A percentile compares a stretch with the other conserved stretches of the same genome.
phyloP scores from a whole-genome alignment of 1,140 invertebrate genomes.

The Solenopsis fugax region DNA sequence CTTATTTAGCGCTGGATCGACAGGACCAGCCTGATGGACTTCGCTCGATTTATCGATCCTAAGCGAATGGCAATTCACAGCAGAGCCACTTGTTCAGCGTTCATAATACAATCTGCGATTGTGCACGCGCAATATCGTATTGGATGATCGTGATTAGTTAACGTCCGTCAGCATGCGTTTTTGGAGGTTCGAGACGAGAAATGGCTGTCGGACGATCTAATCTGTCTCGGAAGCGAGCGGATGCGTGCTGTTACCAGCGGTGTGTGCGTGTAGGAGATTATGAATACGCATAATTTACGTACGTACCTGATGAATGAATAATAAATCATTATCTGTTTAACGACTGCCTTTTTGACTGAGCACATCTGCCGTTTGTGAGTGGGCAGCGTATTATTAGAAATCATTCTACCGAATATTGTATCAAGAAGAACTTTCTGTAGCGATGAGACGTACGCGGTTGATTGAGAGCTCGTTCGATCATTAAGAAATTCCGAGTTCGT shows the following conservation, averaged over 20 bases:
- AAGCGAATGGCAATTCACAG: not conserved
- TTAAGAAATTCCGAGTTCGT: not conserved
- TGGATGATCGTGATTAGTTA: constrained; percentile 32
- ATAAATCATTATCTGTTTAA: constrained; percentile 35
- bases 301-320: constrained; percentile 36
- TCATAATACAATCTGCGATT: constrained; percentile 11
- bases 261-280: not conserved
- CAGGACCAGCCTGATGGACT: not conserved
- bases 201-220: constrained; percentile 4
- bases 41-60: constrained; percentile 17
- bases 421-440: not conserved
- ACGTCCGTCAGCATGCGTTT: not conserved
- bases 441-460: not conserved
- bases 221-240: not conserved
- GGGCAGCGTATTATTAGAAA: not conserved
- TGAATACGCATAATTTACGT: constrained; percentile 40
- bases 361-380: constrained; percentile 33
- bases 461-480: constrained; percentile 7
- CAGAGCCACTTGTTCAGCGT: not conserved
- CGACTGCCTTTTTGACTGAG: not conserved
- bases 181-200: constrained; percentile 4
- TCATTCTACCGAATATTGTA: not conserved
- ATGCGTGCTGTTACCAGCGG: not conserved
- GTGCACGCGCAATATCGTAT: constrained; percentile 12
- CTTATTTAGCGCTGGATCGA: constrained; percentile 23